Evolutionary conservation across 2,797 vertebrate genomes (phyloP).

Genomic region (Lemur catta): DNA sequence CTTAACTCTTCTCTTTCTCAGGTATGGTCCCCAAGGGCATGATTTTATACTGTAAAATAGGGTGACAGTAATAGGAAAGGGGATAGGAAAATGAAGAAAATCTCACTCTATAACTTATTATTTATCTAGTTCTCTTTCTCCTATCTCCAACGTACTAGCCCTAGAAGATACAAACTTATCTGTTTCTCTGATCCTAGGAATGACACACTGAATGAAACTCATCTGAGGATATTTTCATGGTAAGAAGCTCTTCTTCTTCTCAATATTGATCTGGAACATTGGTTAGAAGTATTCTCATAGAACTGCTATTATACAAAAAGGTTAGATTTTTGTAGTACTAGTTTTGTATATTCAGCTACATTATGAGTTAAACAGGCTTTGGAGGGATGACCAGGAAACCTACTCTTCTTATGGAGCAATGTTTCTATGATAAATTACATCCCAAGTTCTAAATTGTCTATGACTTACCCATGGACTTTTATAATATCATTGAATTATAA

Average conservation of each 20-base stretch:
- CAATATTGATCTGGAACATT: background rate
- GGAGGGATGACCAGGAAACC: background rate
- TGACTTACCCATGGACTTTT: background rate
- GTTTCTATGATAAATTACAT: background rate
- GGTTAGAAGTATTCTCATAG: background rate
- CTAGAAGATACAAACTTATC: background rate
- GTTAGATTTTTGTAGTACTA: background rate
- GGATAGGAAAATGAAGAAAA: background rate
- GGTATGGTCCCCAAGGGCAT: background rate
- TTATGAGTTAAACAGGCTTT: background rate
- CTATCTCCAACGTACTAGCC: background rate
- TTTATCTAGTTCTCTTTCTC: background rate
- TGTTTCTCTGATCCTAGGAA: background rate
- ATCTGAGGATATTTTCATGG: background rate
- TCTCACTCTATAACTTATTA: background rate
- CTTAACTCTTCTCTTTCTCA: background rate
- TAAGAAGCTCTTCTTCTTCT: background rate
- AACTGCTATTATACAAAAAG: background rate
- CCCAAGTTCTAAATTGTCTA: background rate
- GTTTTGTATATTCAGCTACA: background rate
- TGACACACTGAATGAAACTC: background rate
- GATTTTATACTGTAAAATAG: background rate
- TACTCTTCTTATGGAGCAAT: background rate
- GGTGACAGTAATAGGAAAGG: background rate
- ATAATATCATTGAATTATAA: background rate